Evolutionary conservation across 1,140 invertebrate species (phyloP), one percentile per base, ranked within the genome.

Genomic region (Eumeta japonica): DNA sequence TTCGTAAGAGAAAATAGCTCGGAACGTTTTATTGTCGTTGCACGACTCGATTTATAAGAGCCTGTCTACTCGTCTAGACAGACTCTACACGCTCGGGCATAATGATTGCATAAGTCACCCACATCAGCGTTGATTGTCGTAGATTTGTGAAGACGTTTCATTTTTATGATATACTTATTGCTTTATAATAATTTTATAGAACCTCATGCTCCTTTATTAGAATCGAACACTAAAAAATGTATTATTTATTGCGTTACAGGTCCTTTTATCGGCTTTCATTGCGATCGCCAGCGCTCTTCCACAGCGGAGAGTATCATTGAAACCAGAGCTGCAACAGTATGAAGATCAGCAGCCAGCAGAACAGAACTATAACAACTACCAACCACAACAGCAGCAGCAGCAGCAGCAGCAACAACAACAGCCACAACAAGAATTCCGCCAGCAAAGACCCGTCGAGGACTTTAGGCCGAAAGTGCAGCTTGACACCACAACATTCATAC

Each of bases 401-500:
- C 35, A 44, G 30, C 28, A 46, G 12, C 30, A 18, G 3, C 37
- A 39, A 46, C 61, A 60, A 29, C 30, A 49, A 30, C 48, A 44
- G 27, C 35, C 41, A 43, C 35, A 32, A 53, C 10, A 58, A 58
- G 37, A 40, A 28, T 28, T 40, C 11, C 44, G 39, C 27, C 40
- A 43, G 24, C 20, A 16, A n/a, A 29, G 27, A 16, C 54, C 41
- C 9, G 36, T 62, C 17, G 56, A 71, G 10, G 62, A 71, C 52
- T 60, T 66, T 51, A 62, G 68, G 41, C 58, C 63, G 16, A 72
- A 61, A 46, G 53, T 63, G 15, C 56, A 61, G 33, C 35, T 74
- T 34, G 72, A 79, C 24, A 81, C 79, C 1, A 85, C 85, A 29
- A 89, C 86, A 3, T 83, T 78, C 46, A 87, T 89, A 46, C 87